Evolutionary conservation across 2,113 vertebrate genomes (phyloP).

Genomic region (Capricornis sumatraensis): DNA sequence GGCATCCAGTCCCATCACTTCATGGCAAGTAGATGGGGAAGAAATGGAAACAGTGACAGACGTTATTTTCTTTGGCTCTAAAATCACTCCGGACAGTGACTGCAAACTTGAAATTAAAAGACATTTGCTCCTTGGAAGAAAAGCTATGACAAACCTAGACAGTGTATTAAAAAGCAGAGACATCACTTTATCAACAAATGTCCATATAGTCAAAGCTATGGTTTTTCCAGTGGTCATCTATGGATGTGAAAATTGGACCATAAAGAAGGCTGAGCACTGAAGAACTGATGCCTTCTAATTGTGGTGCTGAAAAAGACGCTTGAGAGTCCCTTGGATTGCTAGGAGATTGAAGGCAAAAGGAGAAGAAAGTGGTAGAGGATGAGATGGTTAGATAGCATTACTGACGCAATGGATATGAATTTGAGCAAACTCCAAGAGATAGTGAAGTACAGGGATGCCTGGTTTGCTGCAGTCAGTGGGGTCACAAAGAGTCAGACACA

Average conservation of each 20-base stretch:
- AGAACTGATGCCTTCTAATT: neutral
- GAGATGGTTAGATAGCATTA: neutral
- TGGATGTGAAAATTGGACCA: neutral
- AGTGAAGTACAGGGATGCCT: neutral
- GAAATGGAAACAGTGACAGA: neutral
- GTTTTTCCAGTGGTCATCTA: neutral
- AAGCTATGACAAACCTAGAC: neutral
- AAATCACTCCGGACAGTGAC: neutral
- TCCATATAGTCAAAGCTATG: neutral
- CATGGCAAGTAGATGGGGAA: neutral
- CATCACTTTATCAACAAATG: neutral
- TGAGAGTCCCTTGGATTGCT: neutral
- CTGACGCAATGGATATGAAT: neutral
- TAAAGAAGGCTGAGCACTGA: neutral
- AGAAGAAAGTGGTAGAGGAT: neutral
- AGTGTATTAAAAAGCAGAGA: neutral
- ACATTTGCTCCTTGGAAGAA: neutral
- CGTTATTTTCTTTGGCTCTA: neutral
- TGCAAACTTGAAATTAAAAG: neutral
- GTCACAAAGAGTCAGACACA: neutral
- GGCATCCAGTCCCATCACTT: neutral
- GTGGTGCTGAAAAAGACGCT: neutral
- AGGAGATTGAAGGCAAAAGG: neutral
- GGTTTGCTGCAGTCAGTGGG: neutral
- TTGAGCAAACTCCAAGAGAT: neutral